Base-by-base conservation (phyloP, 2,888 invertebrate genomes). In the Alsophila aescularia region DNA sequence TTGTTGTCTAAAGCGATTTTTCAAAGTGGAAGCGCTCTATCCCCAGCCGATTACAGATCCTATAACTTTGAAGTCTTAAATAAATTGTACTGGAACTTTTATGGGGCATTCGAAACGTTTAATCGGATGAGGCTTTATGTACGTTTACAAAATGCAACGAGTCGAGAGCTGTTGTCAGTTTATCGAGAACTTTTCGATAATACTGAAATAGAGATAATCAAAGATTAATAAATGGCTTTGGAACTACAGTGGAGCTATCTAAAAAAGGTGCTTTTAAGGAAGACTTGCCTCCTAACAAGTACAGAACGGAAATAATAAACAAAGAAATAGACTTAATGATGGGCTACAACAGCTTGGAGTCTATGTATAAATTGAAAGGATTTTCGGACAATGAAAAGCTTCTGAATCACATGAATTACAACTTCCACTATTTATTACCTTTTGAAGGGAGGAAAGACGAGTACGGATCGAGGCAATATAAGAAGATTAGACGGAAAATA, bases 401-500 rank as follows among this genome's bases (percentile, higher is more conserved):
- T 59, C 70, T 91, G 34, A 85, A 81, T 62, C 88, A 86, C 74
- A 81, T 91, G 57, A 87, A 89, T 78, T 85, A 85, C 69, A 91
- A 93, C 72, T 85, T 92, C 59, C 86, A 92, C 72, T 92, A 92
- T 70, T 77, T 88, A 64, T 73, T 90, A 62, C 87, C 93, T 5
- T 87, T 93, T 53, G 87, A 83, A 55, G 90, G 86, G 14, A 72
- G 67, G 56, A 65, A 72, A 58, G 83, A 88, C 58, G 79, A 81
- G 65, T 90, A 81, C 69, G 79, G 75, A 52, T 88, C 88, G 39
- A 79, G 79, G 53, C 70, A 79, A 60, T 91, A 90, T 59, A 85
- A 73, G 52, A 72, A 75, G 65, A 88, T 90, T 67, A 77, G 73
- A 24, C 65, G 63, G 52, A 77, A 79, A 71, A 89, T 91, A 78